Conservation (phyloP, 2,797 vertebrate species). For the Catostomus latipinnis region DNA sequence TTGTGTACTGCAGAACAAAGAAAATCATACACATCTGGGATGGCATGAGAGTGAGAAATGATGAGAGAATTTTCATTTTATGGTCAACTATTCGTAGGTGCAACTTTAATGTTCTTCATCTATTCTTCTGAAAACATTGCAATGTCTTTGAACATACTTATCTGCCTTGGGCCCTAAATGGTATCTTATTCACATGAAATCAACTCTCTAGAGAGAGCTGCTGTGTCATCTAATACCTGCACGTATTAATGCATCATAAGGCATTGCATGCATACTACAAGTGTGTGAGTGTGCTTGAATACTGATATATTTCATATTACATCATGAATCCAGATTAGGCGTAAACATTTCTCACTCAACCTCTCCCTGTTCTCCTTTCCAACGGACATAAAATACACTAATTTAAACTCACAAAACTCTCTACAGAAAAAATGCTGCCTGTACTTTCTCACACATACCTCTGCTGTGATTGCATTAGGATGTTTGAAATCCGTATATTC, state of each 20-base stretch:
- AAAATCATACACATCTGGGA: too few relatives aligned
- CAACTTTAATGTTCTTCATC: neutral
- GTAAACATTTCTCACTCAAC: slow-evolving; percentile 40
- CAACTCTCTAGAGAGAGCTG: neutral
- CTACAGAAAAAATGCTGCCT: slow-evolving; percentile 29
- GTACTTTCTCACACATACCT: slow-evolving; percentile 37
- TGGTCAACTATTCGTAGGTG: too few relatives aligned
- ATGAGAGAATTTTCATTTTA: too few relatives aligned
- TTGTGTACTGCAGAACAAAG: too few relatives aligned
- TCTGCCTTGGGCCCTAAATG: neutral
- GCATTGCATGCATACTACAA: neutral
- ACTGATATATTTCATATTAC: neutral
- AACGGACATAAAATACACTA: neutral
- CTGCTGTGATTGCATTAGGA: slow-evolving; percentile 4
- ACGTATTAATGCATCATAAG: neutral
- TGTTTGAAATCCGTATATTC: slow-evolving; percentile 10
- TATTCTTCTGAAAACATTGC: neutral
- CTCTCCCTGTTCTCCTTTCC: slow-evolving; percentile 43
- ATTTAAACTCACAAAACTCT: neutral
- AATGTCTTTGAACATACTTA: slow-evolving; percentile 1
- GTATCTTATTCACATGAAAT: neutral
- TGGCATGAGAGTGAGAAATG: too few relatives aligned
- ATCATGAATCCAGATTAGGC: neutral
- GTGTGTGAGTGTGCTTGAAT: neutral
- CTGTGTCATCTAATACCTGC: neutral